phyloP scores from a whole-genome alignment of 2,888 invertebrate species.

The Agrilus mali region DNA sequence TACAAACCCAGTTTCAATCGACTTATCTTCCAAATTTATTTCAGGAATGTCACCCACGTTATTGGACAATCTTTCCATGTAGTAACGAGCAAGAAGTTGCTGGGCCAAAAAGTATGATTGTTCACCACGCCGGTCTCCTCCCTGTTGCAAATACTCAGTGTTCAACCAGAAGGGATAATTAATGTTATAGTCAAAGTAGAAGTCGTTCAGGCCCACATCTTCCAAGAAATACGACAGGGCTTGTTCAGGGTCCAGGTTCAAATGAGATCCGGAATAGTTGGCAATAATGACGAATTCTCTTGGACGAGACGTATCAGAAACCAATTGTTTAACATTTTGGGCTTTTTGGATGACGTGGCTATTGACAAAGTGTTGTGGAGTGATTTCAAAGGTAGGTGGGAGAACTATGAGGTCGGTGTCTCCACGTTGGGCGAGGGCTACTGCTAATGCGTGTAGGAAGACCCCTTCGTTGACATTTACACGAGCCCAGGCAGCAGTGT shows the following conservation, averaged over 20 bases:
- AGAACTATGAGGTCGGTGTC: slow-evolving; percentile 52
- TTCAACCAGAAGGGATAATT: slow-evolving; percentile 53
- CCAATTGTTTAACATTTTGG: slow-evolving; percentile 46
- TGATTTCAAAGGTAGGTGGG: slow-evolving; percentile 60
- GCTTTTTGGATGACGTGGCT: slow-evolving; percentile 54
- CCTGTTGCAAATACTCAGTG: slow-evolving; percentile 29
- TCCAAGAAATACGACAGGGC: slow-evolving; percentile 51
- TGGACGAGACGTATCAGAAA: too few species aligned
- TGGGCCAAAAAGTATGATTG: slow-evolving; percentile 52
- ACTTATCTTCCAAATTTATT: slow-evolving; percentile 37
- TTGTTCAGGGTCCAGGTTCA: slow-evolving; percentile 41
- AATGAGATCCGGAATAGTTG: slow-evolving; percentile 36
- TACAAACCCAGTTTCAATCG: slow-evolving; percentile 41
- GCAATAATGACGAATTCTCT: slow-evolving; percentile 32
- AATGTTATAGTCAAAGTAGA: slow-evolving; percentile 48
- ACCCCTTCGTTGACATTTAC: slow-evolving; percentile 55
- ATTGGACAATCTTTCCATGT: slow-evolving; percentile 54
- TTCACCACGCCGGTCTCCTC: slow-evolving; percentile 38
- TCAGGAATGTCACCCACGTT: slow-evolving; percentile 47
- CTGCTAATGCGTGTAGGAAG: slow-evolving; percentile 50
- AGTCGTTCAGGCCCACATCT: slow-evolving; percentile 50
- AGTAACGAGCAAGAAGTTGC: slow-evolving; percentile 55
- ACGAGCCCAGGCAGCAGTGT: slow-evolving; percentile 56
- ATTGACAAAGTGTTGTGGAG: slow-evolving; percentile 59
- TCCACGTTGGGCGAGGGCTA: slow-evolving; percentile 47